Conservation (phyloP, 2,888 invertebrate genomes). For the Macroteleia sp. region DNA sequence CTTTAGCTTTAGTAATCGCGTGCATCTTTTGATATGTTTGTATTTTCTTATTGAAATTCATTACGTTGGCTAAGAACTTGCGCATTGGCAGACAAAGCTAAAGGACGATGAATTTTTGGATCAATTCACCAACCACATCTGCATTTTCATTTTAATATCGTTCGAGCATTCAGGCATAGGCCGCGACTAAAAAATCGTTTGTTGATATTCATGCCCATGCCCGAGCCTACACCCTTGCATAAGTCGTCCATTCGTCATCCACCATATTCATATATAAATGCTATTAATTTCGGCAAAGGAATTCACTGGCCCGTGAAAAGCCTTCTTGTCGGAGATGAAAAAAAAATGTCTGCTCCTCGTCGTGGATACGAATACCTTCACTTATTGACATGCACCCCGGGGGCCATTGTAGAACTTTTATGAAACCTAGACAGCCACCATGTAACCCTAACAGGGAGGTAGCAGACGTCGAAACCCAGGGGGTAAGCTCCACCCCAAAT, state of each 20-base stretch:
- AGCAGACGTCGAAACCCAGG: slow-evolving; percentile 26
- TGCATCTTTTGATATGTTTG: slow-evolving; percentile 12
- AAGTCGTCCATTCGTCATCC: slow-evolving; percentile 74
- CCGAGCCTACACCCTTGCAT: slow-evolving; percentile 70
- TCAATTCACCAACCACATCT: slow-evolving; percentile 48
- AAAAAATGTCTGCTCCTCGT: slow-evolving; percentile 61
- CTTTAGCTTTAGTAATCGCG: no score
- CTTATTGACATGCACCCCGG: slow-evolving; percentile 76
- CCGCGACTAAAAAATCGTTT: slow-evolving; percentile 40
- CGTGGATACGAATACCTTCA: slow-evolving; percentile 66
- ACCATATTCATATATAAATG: slow-evolving; percentile 75
- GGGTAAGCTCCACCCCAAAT: slow-evolving; percentile 51
- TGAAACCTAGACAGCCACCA: slow-evolving; percentile 68
- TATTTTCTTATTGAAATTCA: slow-evolving; percentile 26
- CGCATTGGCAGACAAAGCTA: background rate
- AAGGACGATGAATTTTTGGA: slow-evolving; percentile 25
- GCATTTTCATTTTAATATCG: slow-evolving; percentile 50
- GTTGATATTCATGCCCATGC: slow-evolving; percentile 67
- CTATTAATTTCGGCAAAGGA: slow-evolving; percentile 81
- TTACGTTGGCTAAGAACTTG: slow-evolving; percentile 17
- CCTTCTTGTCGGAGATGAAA: slow-evolving; percentile 65
- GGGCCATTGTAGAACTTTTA: slow-evolving; percentile 72
- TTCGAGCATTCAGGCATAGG: background rate
- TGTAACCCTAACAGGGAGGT: slow-evolving; percentile 69
- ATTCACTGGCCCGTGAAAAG: slow-evolving; percentile 81